Base-by-base conservation (phyloP, 2,113 vertebrate species). In the Platichthys stellatus region DNA sequence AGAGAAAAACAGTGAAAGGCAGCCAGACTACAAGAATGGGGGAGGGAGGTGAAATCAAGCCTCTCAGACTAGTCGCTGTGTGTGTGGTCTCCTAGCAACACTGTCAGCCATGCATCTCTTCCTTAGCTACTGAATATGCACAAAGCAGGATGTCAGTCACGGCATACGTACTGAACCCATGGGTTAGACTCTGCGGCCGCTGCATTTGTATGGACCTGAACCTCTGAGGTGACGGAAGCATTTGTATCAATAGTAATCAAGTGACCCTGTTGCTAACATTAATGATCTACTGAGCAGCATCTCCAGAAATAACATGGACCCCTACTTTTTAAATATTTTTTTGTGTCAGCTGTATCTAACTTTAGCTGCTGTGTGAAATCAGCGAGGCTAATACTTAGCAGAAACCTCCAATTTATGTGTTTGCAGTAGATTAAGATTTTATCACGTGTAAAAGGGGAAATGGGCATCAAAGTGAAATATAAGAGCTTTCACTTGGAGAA, bases 81-180 rank as follows among this genome's bases (percentile, higher is more conserved):
- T 93, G 91, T 94, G 93, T 92, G 93, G 93, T 94, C 93, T 94
- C 94, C 94, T 94, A 94, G 93, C 93, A 95, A 95, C 94, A 92
- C 92, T 93, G 92, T 92, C 91, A 87, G 85, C 92, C 85, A 81
- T 79, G 89, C 91, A 92, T 93, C 90, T 89, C 82, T 84, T 85
- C 85, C 86, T 86, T 72, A 69, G 87, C 88, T 45, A 38, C 89
- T 90, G 81, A 91, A 92, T 88, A 92, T 92, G 80, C 86, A 89
- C 90, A 92, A 89, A 90, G 83, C 80, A 78, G 84, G 86, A 84
- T 75, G 87, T 89, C 86, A 84, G 72, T 77, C 68, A 76, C 54
- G 68, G 85, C 87, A 79, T 74, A 82, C 65, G 43, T 74, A 51
- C 82, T 74, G 72, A 85, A 83, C 67, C 73, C 54, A 0, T 62